Percentiles rank a stretch among this genome's conserved stretches.
phyloP scores from a whole-genome alignment of 2,888 invertebrate species.

The Coelogynopora nodosa region DNA sequence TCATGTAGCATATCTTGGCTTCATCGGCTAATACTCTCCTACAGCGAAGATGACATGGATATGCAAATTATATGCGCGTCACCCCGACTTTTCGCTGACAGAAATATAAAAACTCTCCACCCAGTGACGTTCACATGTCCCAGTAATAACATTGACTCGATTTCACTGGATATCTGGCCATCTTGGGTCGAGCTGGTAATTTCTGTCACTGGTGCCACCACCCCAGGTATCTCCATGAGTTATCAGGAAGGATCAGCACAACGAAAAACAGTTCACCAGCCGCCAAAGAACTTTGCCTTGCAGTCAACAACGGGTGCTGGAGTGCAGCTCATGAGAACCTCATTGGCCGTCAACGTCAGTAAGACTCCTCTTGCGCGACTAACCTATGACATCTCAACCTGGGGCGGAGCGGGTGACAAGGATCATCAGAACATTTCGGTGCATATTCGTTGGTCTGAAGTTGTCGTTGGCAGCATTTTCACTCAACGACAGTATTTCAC shows the following conservation, averaged over 20 bases:
- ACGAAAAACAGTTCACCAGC: neutral
- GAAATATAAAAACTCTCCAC: neutral
- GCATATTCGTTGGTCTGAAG: too few species aligned
- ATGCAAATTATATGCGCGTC: neutral
- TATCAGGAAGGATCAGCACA: constrained; percentile 11
- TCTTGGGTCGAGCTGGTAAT: constrained; percentile 1
- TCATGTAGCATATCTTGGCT: constrained; percentile 31
- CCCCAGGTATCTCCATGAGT: neutral
- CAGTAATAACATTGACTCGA: constrained; percentile 7
- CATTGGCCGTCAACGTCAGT: neutral
- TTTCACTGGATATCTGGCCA: constrained; percentile 15
- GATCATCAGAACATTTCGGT: too few species aligned
- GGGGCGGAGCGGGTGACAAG: too few species aligned
- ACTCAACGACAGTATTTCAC: too few species aligned
- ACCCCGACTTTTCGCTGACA: neutral
- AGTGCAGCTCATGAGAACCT: neutral
- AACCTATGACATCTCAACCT: constrained; percentile 14
- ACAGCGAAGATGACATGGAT: neutral
- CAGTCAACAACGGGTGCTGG: neutral
- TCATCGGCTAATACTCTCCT: neutral
- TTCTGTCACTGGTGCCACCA: neutral
- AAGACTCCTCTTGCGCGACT: neutral
- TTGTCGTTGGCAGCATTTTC: too few species aligned
- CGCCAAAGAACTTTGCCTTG: neutral
- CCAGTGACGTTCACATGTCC: constrained; percentile 1